These are phyloP conservation scores for Orthonychiurus folsomi DNA, from an alignment of 2,888 invertebrate species.

Conservation along the genomic window DNA sequence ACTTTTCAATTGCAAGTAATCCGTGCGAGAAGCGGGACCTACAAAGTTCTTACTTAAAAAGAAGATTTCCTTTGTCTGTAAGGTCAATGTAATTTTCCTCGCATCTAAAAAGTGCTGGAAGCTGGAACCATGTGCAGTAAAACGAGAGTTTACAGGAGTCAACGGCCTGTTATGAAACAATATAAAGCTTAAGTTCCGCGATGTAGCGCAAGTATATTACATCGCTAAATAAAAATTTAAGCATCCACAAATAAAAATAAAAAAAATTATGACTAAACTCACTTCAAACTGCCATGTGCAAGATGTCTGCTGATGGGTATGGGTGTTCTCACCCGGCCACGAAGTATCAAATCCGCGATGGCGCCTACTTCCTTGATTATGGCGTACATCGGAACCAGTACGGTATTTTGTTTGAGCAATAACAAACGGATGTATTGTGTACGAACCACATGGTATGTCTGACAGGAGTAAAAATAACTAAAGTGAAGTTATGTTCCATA, in stretches of 20 bases:
- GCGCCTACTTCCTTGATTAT: neutral
- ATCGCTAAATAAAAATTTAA: no score
- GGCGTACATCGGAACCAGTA: conserved; percentile 4
- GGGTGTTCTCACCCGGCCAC: no score
- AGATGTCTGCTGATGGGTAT: neutral
- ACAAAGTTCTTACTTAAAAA: conserved; percentile 22
- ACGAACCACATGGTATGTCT: conserved; percentile 38
- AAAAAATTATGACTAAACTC: no score
- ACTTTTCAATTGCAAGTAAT: neutral
- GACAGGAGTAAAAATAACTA: no score
- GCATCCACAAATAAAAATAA: neutral
- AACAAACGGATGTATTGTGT: conserved; percentile 35
- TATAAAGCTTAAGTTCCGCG: no score
- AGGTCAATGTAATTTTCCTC: conserved; percentile 34
- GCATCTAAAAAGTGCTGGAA: conserved; percentile 35
- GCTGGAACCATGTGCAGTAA: conserved; percentile 34
- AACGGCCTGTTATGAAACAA: no score
- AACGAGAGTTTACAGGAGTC: conserved; percentile 33
- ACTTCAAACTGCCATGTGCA: neutral
- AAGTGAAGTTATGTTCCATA: no score
- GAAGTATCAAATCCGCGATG: no score
- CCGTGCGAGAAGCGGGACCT: neutral
- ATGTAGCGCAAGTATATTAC: no score
- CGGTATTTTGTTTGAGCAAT: conserved; percentile 26
- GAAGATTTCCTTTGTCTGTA: conserved; percentile 22